Evolutionary conservation across 2,113 vertebrate genomes (phyloP).

Genomic region (Australoheros scitulus): DNA sequence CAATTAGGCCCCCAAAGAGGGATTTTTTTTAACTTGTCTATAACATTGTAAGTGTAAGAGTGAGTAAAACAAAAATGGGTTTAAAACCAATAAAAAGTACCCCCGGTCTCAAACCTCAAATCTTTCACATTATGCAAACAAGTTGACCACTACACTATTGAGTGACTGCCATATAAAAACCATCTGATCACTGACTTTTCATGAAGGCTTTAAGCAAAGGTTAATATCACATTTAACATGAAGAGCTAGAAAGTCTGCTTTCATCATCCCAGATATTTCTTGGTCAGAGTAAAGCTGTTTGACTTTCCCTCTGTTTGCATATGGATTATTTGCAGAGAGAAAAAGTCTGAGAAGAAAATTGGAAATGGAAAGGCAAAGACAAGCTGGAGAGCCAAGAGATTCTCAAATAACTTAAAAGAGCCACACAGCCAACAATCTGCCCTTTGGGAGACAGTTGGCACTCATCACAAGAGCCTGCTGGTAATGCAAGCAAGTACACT

Average conservation of each 20-base stretch:
- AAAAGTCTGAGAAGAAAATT: slow-evolving; percentile 82
- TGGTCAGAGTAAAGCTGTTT: not conserved
- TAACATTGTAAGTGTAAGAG: not conserved
- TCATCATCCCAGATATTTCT: not conserved
- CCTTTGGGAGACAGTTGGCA: slow-evolving; percentile 89
- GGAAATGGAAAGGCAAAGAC: slow-evolving; percentile 77
- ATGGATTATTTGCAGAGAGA: slow-evolving; percentile 61
- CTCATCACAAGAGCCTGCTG: slow-evolving; percentile 89
- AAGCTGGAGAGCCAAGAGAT: slow-evolving; percentile 78
- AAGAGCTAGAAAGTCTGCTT: not conserved
- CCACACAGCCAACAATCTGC: slow-evolving; percentile 85
- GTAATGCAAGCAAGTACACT: slow-evolving; percentile 75
- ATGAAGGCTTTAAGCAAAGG: not conserved
- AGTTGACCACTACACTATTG: not conserved
- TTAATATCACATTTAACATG: not conserved
- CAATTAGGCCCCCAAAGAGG: not conserved
- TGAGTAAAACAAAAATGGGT: not conserved
- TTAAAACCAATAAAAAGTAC: not conserved
- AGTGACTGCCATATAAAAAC: not conserved
- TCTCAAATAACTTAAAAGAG: slow-evolving; percentile 82
- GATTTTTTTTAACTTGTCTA: not conserved
- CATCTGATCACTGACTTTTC: not conserved
- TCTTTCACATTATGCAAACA: not conserved
- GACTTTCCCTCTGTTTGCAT: slow-evolving; percentile 9
- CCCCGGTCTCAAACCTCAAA: not conserved